phyloP scores from a whole-genome alignment of 2,797 vertebrate genomes.

The Oreonectes daqikongensis region DNA sequence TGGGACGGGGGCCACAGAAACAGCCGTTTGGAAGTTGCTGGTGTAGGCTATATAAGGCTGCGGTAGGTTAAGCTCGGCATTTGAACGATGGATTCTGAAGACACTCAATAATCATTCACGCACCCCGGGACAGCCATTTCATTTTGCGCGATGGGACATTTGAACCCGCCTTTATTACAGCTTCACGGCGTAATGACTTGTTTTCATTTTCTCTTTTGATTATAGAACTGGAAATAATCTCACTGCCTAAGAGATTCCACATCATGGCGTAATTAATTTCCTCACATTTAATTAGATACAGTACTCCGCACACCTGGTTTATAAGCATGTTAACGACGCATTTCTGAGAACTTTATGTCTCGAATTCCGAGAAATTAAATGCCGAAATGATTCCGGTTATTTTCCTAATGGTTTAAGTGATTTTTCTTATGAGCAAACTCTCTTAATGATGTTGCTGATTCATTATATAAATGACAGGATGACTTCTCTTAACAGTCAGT shows the following conservation, averaged over 20 bases:
- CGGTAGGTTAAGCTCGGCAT: not conserved
- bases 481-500: not conserved
- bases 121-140: constrained; percentile 14
- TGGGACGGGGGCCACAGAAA: constrained; percentile 5
- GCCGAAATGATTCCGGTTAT: not conserved
- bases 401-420: not conserved
- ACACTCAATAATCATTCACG: constrained; percentile 18
- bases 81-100: constrained; percentile 33
- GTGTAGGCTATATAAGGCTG: constrained; percentile 8
- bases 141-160: constrained; percentile 14
- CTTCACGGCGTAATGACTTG: constrained; percentile 22
- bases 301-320: constrained; percentile 32
- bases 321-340: constrained; percentile 28
- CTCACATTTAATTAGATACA: constrained; percentile 29
- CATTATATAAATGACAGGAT: not conserved
- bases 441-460: not conserved
- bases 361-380: not conserved
- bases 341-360: constrained; percentile 1
- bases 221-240: constrained; percentile 38
- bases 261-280: constrained; percentile 38
- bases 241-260: constrained; percentile 36
- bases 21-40: constrained; percentile 1
- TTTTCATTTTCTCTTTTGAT: constrained; percentile 38
- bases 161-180: constrained; percentile 34
- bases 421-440: not conserved